Evolutionary conservation across 2,888 invertebrate species (phyloP).

Genomic region (Drosophila bunnanda): DNA sequence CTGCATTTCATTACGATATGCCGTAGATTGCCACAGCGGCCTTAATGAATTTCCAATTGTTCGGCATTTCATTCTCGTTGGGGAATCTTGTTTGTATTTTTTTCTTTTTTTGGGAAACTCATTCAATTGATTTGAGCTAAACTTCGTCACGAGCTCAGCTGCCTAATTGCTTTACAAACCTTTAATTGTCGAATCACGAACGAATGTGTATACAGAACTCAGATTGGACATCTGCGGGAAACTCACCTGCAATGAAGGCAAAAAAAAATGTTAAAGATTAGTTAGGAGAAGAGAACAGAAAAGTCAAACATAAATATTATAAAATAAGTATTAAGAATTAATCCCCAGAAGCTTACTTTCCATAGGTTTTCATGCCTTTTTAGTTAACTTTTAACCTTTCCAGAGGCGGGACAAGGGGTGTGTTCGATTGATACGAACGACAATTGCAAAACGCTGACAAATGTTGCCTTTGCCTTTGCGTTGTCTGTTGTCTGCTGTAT

Average conservation of each 20-base stretch:
- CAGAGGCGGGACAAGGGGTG: background rate
- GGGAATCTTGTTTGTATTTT: constrained; percentile 14
- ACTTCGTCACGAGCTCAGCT: constrained; percentile 50
- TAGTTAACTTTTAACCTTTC: background rate
- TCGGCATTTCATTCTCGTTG: constrained; percentile 34
- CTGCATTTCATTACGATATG: constrained; percentile 44
- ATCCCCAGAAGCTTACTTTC: background rate
- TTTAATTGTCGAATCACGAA: constrained; percentile 64
- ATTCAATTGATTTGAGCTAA: constrained; percentile 57
- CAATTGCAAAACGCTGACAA: constrained; percentile 54
- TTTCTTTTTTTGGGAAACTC: constrained; percentile 37
- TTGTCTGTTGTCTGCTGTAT: constrained; percentile 1
- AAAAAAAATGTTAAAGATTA: constrained; percentile 24
- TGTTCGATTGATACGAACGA: constrained; percentile 30
- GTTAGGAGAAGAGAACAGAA: background rate
- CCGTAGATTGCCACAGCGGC: constrained; percentile 38
- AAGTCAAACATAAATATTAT: background rate
- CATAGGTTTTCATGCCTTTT: background rate
- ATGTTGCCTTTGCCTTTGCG: constrained; percentile 13
- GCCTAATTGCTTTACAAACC: constrained; percentile 61
- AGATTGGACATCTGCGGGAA: constrained; percentile 15
- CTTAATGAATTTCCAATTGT: constrained; percentile 64
- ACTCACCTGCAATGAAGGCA: constrained; percentile 71
- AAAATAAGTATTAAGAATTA: background rate
- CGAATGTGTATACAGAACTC: constrained; percentile 15